phyloP scores from a whole-genome alignment of 1,140 invertebrate genomes.

The Uloborus diversus region DNA sequence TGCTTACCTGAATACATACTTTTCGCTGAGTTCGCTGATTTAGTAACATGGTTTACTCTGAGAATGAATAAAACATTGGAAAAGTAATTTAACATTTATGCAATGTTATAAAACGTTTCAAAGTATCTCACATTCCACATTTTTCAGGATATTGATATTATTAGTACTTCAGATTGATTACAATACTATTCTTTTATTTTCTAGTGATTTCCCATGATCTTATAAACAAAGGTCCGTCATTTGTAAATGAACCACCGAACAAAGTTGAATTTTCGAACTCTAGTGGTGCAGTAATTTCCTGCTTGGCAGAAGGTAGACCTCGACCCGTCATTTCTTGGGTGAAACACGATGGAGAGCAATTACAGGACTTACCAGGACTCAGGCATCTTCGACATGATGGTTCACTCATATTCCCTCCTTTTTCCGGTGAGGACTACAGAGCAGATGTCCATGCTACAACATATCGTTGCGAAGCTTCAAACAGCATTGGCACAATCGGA shows the following conservation, averaged over 20 bases:
- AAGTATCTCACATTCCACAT: no score
- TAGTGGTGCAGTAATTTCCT: conserved; percentile 90
- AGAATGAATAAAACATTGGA: no score
- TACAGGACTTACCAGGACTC: conserved; percentile 72
- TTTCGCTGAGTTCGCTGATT: no score
- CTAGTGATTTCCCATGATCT: neutral
- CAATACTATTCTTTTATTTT: neutral
- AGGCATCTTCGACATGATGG: conserved; percentile 71
- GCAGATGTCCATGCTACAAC: conserved; percentile 69
- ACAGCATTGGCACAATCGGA: conserved; percentile 87
- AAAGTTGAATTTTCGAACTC: conserved; percentile 93
- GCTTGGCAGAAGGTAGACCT: conserved; percentile 88
- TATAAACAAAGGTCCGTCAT: conserved; percentile 63
- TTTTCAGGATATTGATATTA: no score
- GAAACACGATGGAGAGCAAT: conserved; percentile 70
- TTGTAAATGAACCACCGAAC: conserved; percentile 90
- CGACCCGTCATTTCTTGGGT: conserved; percentile 88
- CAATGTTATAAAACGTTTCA: no score
- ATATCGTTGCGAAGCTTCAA: conserved; percentile 87
- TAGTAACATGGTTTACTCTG: no score
- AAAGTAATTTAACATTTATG: no score
- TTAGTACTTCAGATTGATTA: no score
- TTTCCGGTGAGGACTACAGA: conserved; percentile 63
- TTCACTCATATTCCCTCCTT: conserved; percentile 64
- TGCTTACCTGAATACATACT: no score